Conservation (phyloP, 2,888 invertebrate species). For the Drosophila setosimentum region DNA sequence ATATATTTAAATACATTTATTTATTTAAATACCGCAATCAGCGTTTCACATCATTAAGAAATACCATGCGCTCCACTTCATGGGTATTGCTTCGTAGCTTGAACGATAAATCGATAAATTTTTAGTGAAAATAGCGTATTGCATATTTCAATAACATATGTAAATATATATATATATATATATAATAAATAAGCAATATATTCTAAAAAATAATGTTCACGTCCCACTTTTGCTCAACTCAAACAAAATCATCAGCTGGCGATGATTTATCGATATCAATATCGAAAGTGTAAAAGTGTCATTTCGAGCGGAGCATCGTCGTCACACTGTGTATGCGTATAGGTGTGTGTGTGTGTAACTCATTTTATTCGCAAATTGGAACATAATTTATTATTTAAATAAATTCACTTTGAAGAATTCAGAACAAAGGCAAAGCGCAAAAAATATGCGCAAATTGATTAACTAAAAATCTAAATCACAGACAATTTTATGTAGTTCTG, state of each 20-base stretch:
- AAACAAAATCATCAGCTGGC: not conserved
- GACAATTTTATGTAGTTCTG: not conserved
- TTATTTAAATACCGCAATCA: not conserved
- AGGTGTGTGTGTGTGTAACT: conserved; percentile 25
- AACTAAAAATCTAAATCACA: not conserved
- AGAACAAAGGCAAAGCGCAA: not conserved
- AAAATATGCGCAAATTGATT: not conserved
- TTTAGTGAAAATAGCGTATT: not conserved
- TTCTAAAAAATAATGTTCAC: not conserved
- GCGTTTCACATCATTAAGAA: not conserved
- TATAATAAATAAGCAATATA: too few relatives aligned
- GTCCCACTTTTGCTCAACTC: not conserved
- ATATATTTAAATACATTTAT: not conserved
- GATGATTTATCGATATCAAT: conserved; percentile 15
- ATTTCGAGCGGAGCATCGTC: conserved; percentile 44
- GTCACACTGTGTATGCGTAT: conserved; percentile 41
- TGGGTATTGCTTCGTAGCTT: not conserved
- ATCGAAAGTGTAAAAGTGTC: conserved; percentile 25
- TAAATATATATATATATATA: too few relatives aligned
- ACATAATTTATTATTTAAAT: conserved; percentile 16
- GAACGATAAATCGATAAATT: not conserved
- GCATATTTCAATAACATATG: too few relatives aligned
- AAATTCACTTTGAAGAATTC: not conserved
- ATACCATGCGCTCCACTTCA: not conserved
- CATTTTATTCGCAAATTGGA: conserved; percentile 23